These are phyloP conservation scores for Xanthia icteritia DNA, from an alignment of 2,888 invertebrate species.

Conservation along the genomic window DNA sequence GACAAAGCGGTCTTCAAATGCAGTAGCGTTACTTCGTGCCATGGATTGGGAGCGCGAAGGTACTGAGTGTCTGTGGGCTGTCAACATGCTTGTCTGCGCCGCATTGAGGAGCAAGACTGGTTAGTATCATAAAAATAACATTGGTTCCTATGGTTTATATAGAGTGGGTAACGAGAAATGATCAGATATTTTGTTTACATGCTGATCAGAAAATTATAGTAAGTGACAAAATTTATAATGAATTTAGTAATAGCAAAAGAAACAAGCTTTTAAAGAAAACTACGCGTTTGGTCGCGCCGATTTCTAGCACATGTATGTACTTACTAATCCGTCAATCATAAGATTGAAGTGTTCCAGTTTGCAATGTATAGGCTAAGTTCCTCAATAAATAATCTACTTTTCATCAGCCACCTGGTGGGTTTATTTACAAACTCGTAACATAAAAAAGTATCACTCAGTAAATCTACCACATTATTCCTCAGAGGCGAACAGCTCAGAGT, in stretches of 20 bases:
- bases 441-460: not conserved
- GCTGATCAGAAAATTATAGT: not conserved
- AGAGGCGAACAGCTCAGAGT: slow-evolving; percentile 73
- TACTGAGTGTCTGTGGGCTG: slow-evolving; percentile 93
- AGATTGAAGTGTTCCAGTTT: not conserved
- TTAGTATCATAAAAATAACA: slow-evolving; percentile 34
- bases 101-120: slow-evolving; percentile 76
- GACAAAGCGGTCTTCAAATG: slow-evolving; percentile 78
- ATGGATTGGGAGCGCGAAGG: slow-evolving; percentile 96
- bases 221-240: not conserved
- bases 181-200: not conserved
- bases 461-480: not conserved
- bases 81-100: slow-evolving; percentile 89
- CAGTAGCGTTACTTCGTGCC: slow-evolving; percentile 86
- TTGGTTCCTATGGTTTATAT: not conserved
- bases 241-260: not conserved
- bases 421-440: not conserved
- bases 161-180: too few relatives aligned
- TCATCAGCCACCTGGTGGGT: not conserved
- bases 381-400: not conserved
- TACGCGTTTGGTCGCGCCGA: not conserved
- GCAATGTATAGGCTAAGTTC: not conserved
- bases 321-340: too few relatives aligned
- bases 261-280: not conserved
- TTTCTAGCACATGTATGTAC: not conserved